Base-by-base conservation (phyloP, 2,113 vertebrate species). In the Lamprotornis superbus region DNA sequence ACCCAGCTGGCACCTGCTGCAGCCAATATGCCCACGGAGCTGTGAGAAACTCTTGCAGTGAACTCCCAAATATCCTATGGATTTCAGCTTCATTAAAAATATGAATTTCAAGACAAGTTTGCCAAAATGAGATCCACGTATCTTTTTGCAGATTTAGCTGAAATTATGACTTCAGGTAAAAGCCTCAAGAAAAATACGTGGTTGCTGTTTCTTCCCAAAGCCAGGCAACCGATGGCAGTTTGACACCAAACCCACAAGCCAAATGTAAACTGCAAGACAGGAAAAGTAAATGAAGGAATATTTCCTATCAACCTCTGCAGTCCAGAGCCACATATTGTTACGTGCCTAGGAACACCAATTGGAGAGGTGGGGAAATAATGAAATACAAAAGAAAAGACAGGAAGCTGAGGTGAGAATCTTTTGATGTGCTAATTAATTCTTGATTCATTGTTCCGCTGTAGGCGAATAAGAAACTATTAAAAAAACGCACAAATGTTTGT, bases 381-480 rank as follows among this genome's bases (percentile, higher is more conserved):
- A 86, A 94, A 90, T 33, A 88, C 71, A 81, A 93, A 96, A 88
- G 95, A 95, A 89, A 89, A 84, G 87, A 69, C 88, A 93, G 93
- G 94, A 96, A 96, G 90, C 94, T 60, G 76, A 85, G 76, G 95
- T 93, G 95, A 93, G 93, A 96, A 93, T 93, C 88, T 94, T 89
- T 64, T 86, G 68, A 88, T 96, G 87, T 88, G 49, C 79, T 94
- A 97, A 96, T 96, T 95, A 96, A 91, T 95, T 96, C 84, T 88
- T 90, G 93, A 94, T 95, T 94, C 92, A 92, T 88, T 95, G 85
- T 96, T 94, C 86, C 0, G 7, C 90, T 96, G 90, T 52, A 95
- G 83, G 95, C 53, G 0, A 89, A 46, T 60, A 90, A 96, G 92
- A 96, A 95, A 85, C 56, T 94, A 83, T 86, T 85, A 93, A 22